phyloP scores from a whole-genome alignment of 2,888 invertebrate genomes.

The Thymelicus lineola region DNA sequence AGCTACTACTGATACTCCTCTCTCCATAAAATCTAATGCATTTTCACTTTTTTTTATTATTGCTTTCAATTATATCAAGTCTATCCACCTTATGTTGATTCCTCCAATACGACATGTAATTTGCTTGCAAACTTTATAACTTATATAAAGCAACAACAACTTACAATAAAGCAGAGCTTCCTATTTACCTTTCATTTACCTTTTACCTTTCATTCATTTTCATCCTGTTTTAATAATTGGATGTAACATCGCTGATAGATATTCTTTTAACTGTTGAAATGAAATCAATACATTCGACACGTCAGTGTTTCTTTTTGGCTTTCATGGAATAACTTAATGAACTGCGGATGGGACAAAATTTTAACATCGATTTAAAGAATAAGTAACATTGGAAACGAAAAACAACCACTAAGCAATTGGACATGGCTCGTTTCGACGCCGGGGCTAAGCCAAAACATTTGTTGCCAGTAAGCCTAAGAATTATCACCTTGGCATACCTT shows the following conservation, averaged over 20 bases:
- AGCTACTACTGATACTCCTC: constrained; percentile 44
- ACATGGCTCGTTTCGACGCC: constrained; percentile 31
- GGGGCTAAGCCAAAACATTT: constrained; percentile 46
- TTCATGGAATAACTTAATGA: background rate
- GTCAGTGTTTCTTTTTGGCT: too few species aligned
- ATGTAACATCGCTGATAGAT: too few species aligned
- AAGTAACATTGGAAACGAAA: background rate
- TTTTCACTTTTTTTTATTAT: constrained; percentile 23
- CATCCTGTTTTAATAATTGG: too few species aligned
- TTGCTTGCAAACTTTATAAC: too few species aligned
- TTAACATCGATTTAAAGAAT: background rate
- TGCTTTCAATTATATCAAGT: background rate
- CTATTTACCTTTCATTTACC: too few species aligned
- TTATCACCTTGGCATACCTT: constrained; percentile 74
- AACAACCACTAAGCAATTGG: constrained; percentile 13
- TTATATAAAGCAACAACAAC: too few species aligned
- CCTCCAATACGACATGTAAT: too few species aligned
- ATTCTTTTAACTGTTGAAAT: too few species aligned
- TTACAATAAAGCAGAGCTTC: too few species aligned
- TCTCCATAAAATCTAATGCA: constrained; percentile 36
- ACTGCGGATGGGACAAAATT: background rate
- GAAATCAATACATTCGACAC: too few species aligned
- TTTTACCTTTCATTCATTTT: too few species aligned
- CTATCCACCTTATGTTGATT: too few species aligned
- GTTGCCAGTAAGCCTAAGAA: constrained; percentile 58